Evolutionary conservation across 2,113 vertebrate genomes (phyloP), one percentile per base, ranked within the genome.

Genomic region (Rhinopomastus cyanomelas): DNA sequence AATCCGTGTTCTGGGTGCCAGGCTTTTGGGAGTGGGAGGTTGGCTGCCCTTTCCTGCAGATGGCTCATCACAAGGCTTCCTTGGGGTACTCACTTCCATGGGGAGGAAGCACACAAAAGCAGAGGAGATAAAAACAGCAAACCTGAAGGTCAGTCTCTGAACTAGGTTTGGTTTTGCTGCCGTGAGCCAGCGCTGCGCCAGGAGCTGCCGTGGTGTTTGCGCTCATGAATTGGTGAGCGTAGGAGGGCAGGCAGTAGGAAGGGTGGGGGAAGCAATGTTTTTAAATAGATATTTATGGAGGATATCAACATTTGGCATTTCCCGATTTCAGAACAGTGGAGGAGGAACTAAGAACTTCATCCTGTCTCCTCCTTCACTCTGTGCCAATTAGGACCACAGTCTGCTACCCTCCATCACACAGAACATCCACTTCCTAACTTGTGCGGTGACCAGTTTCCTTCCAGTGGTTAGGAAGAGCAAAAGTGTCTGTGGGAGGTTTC

Each of bases 301-400:
- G 55, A 76, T 57, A 94, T 68, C 92, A 91, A 68, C 93, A 72
- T 69, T 95, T 95, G 92, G 92, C 93, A 94, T 94, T 92, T 95
- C 92, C 62, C 5, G 6, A 84, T 91, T 95, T 81, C 93, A 84
- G 80, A 91, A 91, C 62, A 90, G 88, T 76, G 88, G 85, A 75
- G 93, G 94, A 95, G 93, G 94, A 94, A 79, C 80, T 46, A 81
- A 87, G 89, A 95, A 42, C 88, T 91, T 56, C 83, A 84, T 73
- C 69, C 62, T 1, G 4, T 69, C 73, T 57, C 87, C 88, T 92
- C 61, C 39, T 88, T 81, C 66, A 46, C 77, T 71, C 69, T 7
- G 4, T 88, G 88, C 80, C 92, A 84, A 62, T 88, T 78, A 86
- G 77, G 89, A 42, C 73, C 65, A 36, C 64, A 87, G 53, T 64